Conservation (phyloP, 2,113 vertebrate genomes). For the Corvus cornix region DNA sequence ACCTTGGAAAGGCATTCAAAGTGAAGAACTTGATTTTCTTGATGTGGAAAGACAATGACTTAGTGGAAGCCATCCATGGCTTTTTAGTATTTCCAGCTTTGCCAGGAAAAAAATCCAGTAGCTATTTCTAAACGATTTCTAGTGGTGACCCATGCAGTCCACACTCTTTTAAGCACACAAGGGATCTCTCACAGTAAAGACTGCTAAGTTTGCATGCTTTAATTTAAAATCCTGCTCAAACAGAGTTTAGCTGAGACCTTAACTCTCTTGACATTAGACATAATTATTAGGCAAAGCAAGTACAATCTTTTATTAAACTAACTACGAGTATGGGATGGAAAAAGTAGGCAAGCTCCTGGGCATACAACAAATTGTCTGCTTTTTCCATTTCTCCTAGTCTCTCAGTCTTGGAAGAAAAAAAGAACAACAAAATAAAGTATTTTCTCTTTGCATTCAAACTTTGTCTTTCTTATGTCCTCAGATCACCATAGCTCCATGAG, state of each 20-base stretch:
- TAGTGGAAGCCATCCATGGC: not conserved
- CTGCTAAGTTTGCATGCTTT: not conserved
- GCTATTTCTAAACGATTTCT: not conserved
- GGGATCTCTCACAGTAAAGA: not conserved
- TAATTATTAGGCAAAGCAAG: slow-evolving; percentile 31
- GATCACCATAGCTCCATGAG: not conserved
- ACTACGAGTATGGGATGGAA: not conserved
- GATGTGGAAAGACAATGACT: not conserved
- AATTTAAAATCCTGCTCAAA: slow-evolving; percentile 48
- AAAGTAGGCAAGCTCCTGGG: not conserved
- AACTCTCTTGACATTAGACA: slow-evolving; percentile 33
- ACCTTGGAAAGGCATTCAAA: not conserved
- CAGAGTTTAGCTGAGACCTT: slow-evolving; percentile 3
- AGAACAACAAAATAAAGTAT: fast-evolving
- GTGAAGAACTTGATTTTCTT: not conserved
- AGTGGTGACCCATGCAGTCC: not conserved
- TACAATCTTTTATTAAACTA: slow-evolving; percentile 17
- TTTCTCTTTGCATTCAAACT: not conserved
- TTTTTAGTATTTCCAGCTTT: not conserved
- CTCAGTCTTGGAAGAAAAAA: not conserved
- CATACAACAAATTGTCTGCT: not conserved
- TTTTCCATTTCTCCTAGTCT: not conserved
- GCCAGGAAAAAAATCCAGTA: not conserved
- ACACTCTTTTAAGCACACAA: not conserved
- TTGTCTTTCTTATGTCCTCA: not conserved